Conservation (phyloP, 2,888 invertebrate genomes). For the Patella depressa region DNA sequence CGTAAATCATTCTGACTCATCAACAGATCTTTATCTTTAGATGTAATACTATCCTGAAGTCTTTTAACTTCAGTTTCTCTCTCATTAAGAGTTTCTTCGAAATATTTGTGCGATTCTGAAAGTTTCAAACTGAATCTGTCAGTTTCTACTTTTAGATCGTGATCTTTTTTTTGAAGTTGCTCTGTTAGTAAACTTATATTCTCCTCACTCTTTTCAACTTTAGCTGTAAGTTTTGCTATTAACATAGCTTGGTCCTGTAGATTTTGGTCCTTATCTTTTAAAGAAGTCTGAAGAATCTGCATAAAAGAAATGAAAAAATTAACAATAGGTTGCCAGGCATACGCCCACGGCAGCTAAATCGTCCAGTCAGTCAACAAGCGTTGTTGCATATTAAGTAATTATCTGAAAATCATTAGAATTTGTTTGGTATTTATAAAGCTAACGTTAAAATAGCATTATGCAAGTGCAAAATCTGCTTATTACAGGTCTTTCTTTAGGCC, state of each 20-base stretch:
- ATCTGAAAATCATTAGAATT: no score
- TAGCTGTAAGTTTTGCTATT: constrained; percentile 60
- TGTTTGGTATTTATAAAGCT: no score
- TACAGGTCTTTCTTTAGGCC: no score
- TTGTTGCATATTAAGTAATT: no score
- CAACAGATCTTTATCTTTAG: constrained; percentile 55
- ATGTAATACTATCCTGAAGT: constrained; percentile 45
- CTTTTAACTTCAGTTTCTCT: constrained; percentile 54
- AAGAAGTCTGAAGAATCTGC: constrained; percentile 68
- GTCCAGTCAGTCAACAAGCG: no score
- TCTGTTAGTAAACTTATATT: constrained; percentile 52
- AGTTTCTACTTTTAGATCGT: constrained; percentile 54
- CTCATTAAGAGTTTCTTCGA: constrained; percentile 64
- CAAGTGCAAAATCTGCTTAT: no score
- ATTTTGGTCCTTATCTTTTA: constrained; percentile 60
- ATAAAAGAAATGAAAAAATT: constrained; percentile 6
- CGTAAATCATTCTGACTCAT: constrained; percentile 59
- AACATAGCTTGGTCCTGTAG: constrained; percentile 54
- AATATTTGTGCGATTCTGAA: constrained; percentile 62
- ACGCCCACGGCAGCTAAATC: no score
- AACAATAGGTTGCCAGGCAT: no score
- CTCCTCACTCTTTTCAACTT: constrained; percentile 62
- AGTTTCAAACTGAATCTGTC: constrained; percentile 58
- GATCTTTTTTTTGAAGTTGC: constrained; percentile 54
- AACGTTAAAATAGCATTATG: no score